A percentile compares a stretch with the other conserved stretches of the same genome.
Evolutionary conservation across 2,113 vertebrate species (phyloP).

Genomic region (Poeciliopsis turrubarensis): DNA sequence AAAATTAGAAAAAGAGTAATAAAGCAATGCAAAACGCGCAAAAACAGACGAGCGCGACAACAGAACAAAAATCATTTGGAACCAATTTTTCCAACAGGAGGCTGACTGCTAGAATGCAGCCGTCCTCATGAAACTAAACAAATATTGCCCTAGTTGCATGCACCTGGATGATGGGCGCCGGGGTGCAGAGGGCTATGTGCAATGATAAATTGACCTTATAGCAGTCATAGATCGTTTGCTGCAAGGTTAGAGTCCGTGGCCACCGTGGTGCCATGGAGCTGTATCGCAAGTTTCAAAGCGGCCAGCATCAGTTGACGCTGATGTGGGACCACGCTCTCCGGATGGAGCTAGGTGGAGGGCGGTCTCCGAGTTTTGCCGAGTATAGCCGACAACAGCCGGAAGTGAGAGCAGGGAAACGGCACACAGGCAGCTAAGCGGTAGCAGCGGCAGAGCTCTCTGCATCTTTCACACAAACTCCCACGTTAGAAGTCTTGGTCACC

Average conservation of each 20-base stretch:
- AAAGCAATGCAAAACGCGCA: constrained; percentile 1
- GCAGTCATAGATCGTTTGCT: not conserved
- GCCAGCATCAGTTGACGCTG: constrained; percentile 66
- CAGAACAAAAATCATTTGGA: constrained; percentile 24
- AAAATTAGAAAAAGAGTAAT: not conserved
- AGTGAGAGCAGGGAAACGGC: constrained; percentile 25
- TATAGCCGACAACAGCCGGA: constrained; percentile 62
- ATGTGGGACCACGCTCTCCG: constrained; percentile 57
- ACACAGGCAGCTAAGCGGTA: not conserved
- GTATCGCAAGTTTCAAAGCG: constrained; percentile 67
- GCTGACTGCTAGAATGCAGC: constrained; percentile 57
- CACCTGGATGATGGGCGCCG: constrained; percentile 50
- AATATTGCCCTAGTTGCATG: constrained; percentile 61
- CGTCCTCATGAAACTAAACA: constrained; percentile 62
- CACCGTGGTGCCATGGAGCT: constrained; percentile 1
- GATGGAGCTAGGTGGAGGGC: constrained; percentile 43
- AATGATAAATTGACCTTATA: constrained; percentile 15
- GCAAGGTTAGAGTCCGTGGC: constrained; percentile 5
- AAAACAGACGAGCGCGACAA: constrained; percentile 23
- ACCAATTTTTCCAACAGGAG: constrained; percentile 37
- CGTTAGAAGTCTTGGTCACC: not conserved
- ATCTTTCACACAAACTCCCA: not conserved
- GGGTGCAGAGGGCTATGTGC: constrained; percentile 19
- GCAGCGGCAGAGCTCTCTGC: constrained; percentile 11
- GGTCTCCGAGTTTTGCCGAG: constrained; percentile 61